phyloP scores from a whole-genome alignment of 2,797 vertebrate genomes.

The Sebastes matsubarae region DNA sequence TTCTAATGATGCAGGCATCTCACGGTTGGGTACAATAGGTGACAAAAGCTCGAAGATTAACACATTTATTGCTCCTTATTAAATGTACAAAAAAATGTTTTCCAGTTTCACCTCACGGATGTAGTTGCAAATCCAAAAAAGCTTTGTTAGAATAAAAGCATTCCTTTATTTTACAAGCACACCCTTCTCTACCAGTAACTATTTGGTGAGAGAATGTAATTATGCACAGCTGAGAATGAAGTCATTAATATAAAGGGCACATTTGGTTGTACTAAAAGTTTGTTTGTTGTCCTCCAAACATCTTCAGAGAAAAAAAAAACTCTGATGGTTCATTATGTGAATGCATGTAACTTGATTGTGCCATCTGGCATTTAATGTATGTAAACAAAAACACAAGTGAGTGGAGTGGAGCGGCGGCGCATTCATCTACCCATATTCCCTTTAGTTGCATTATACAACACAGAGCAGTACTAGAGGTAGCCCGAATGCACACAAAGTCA shows the following conservation, averaged over 20 bases:
- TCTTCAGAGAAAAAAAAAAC: neutral
- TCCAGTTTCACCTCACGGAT: neutral
- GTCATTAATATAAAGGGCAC: neutral
- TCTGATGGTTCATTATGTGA: neutral
- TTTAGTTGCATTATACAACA: neutral
- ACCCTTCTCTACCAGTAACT: neutral
- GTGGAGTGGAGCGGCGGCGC: neutral
- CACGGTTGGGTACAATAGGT: neutral
- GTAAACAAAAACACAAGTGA: conserved; percentile 1
- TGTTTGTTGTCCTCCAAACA: neutral
- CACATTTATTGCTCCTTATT: neutral
- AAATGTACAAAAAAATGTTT: neutral
- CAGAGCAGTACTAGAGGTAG: neutral
- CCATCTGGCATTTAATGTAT: conserved; percentile 19
- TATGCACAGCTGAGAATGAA: neutral
- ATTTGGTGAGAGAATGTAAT: neutral
- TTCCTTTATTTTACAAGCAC: neutral
- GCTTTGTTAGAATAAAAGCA: no score
- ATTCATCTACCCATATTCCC: neutral
- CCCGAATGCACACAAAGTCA: neutral
- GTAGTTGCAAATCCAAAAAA: neutral
- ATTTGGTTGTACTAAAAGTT: neutral
- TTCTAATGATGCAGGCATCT: neutral
- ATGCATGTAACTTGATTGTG: neutral
- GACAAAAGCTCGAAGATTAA: no score